These are phyloP conservation scores for Ophion ellenae DNA, from an alignment of 2,888 invertebrate genomes.

Conservation along the genomic window DNA sequence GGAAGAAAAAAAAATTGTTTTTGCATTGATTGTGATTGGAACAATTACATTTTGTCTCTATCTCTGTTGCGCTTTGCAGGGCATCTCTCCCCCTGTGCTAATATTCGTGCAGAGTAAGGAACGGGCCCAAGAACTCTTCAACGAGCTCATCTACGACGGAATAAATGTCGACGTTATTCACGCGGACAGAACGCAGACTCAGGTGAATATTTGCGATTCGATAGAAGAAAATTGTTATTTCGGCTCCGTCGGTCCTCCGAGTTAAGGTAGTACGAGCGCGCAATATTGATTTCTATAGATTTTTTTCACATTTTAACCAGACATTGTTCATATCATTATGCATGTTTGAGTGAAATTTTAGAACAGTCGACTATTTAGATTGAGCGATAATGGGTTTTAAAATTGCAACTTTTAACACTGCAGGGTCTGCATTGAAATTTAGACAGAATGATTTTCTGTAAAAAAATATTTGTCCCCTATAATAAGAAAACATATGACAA, in stretches of 20 bases:
- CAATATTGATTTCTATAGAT: no score
- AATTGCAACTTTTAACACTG: no score
- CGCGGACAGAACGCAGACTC: conserved; percentile 93
- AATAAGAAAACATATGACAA: no score
- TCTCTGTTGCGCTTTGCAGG: conserved; percentile 82
- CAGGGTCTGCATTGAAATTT: no score
- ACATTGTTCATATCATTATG: no score
- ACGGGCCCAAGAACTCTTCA: conserved; percentile 95
- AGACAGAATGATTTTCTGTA: no score
- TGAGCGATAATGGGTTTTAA: no score
- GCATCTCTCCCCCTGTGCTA: conserved; percentile 95
- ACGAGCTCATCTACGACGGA: conserved; percentile 95
- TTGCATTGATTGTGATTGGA: neutral
- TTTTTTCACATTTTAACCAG: no score
- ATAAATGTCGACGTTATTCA: conserved; percentile 97
- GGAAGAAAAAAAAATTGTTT: neutral
- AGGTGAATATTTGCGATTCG: conserved; percentile 84
- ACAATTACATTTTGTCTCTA: neutral
- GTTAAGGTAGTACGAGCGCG: no score
- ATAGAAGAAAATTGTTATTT: neutral
- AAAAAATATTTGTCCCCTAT: no score
- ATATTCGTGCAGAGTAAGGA: conserved; percentile 96
- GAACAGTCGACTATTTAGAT: no score
- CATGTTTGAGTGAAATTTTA: no score
- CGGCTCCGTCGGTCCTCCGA: neutral